phyloP scores from a whole-genome alignment of 35 echinoderm and acorn worm genomes.

The Nesometra sesokonis region DNA sequence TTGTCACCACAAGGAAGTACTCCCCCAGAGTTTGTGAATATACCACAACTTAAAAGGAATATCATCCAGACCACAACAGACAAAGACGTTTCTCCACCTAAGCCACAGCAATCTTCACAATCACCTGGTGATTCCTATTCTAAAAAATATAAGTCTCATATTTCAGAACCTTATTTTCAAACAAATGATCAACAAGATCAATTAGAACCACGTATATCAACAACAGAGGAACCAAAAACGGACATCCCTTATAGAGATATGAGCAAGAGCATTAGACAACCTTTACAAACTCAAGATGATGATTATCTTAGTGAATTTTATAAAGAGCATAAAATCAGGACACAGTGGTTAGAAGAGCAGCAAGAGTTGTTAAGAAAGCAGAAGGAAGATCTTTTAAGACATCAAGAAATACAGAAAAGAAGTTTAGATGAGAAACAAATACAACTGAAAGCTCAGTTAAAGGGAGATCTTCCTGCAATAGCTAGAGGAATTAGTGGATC shows the following conservation, averaged over 20 bases:
- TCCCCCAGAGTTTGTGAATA: neutral
- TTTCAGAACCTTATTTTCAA: neutral
- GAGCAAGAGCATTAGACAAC: neutral
- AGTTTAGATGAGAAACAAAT: neutral
- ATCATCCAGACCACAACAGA: neutral
- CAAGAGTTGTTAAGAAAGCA: conserved; percentile 2
- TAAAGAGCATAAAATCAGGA: neutral
- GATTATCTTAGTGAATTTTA: neutral
- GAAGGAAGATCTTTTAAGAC: neutral
- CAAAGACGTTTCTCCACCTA: neutral
- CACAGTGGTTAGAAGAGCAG: neutral
- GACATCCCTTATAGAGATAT: neutral
- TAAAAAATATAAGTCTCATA: neutral
- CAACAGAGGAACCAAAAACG: neutral
- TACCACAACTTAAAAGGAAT: neutral
- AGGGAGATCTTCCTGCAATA: neutral
- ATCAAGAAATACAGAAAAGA: neutral
- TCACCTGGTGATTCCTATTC: neutral
- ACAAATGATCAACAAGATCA: neutral
- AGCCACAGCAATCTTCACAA: too few species aligned
- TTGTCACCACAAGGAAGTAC: too few species aligned
- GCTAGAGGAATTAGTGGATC: neutral
- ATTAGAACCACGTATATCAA: neutral
- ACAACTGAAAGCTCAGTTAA: neutral
- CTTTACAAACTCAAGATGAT: neutral